Evolutionary conservation across 1,140 invertebrate genomes (phyloP).

Genomic region (Sminthurides bifidus): DNA sequence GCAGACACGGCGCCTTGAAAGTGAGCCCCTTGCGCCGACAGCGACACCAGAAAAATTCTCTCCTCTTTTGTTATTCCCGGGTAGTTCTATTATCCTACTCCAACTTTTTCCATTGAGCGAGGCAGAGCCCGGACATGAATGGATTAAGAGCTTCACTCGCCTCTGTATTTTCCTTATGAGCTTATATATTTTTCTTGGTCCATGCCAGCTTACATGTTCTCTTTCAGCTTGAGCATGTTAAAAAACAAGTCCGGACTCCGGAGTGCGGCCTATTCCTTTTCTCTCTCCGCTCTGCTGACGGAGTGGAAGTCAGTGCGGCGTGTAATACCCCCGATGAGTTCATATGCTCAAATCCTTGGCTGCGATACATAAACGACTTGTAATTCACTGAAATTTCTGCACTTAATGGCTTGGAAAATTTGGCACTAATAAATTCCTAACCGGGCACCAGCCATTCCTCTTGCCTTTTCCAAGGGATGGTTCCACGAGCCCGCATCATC

Average conservation of each 20-base stretch:
- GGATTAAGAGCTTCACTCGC: no score
- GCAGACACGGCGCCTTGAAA: conserved; percentile 28
- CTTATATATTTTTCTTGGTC: no score
- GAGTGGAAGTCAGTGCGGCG: conserved; percentile 32
- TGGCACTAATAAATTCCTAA: conserved; percentile 34
- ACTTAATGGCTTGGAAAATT: conserved; percentile 35
- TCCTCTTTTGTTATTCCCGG: conserved; percentile 8
- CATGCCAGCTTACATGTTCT: no score
- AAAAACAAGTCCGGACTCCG: no score
- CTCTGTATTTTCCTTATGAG: no score
- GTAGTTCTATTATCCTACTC: no score
- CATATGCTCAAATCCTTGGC: conserved; percentile 30
- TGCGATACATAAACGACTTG: conserved; percentile 33
- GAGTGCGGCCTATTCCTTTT: not conserved
- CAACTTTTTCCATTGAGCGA: not conserved
- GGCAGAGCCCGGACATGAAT: no score
- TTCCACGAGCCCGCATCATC: conserved; percentile 6
- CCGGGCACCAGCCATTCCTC: no score
- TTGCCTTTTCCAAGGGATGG: no score
- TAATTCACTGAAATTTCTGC: conserved; percentile 34
- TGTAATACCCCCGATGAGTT: conserved; percentile 31
- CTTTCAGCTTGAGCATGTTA: no score
- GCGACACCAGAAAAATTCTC: conserved; percentile 32
- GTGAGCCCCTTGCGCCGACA: conserved; percentile 29
- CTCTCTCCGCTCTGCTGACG: conserved; percentile 25